phyloP scores from a whole-genome alignment of 2,797 vertebrate genomes.

The Schizopygopsis pylzovi region DNA sequence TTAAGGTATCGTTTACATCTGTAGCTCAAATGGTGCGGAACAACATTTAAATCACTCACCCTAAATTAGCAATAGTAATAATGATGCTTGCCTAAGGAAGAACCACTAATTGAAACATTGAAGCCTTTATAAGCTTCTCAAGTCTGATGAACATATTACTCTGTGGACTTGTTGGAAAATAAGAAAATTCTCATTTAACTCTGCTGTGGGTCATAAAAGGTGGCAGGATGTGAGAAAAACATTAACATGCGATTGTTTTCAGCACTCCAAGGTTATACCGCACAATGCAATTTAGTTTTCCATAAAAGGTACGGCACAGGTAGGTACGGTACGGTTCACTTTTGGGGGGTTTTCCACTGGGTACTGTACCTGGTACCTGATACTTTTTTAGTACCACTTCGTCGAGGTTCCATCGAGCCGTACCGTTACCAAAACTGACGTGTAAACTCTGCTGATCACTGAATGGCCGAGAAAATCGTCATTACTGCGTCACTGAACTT shows the following conservation, averaged over 20 bases:
- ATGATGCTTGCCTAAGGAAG: not conserved
- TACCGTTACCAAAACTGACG: too few species aligned
- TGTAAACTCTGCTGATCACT: too few species aligned
- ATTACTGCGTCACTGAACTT: too few species aligned
- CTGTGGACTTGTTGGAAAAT: not conserved
- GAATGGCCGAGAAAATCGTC: too few species aligned
- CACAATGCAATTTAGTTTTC: slow-evolving; percentile 51
- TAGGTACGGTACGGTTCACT: too few species aligned
- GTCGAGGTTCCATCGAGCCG: too few species aligned
- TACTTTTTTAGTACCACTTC: too few species aligned
- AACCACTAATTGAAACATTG: too few species aligned
- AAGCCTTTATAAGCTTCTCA: too few species aligned
- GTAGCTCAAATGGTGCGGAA: slow-evolving; percentile 1
- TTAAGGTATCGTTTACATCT: not conserved
- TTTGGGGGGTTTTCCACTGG: too few species aligned
- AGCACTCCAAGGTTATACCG: not conserved
- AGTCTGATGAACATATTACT: not conserved
- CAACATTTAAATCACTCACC: not conserved
- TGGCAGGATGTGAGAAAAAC: slow-evolving; percentile 8
- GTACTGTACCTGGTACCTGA: too few species aligned
- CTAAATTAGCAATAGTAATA: not conserved
- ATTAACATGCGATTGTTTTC: slow-evolving; percentile 30
- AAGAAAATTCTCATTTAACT: not conserved
- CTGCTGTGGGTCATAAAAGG: not conserved
- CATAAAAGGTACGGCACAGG: too few species aligned